Base-by-base conservation (phyloP, 1,140 invertebrate genomes). In the Littorina saxatilis region DNA sequence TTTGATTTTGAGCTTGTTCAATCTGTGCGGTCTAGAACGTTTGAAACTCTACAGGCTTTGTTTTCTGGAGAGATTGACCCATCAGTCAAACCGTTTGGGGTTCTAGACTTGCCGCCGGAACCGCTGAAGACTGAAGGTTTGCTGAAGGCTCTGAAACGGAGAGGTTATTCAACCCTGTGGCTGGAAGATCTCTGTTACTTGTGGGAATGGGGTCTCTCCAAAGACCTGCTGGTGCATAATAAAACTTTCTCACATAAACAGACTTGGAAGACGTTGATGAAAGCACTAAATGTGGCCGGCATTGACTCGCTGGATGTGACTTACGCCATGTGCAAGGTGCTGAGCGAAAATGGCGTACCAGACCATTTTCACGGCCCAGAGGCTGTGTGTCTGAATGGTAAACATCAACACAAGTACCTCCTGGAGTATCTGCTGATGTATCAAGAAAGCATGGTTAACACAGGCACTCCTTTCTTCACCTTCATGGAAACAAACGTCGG, bases 151-250 rank as follows among this genome's bases (percentile, higher is more conserved):
- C 87, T 89, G 55, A 88, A 87, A 72, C 50, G 85, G 15, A 61
- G 58, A 37, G 88, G 87, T 11, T 92, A 90, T 58, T 79, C 66
- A 52, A 92, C 88, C 39, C 82, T 91, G n/a, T 91, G 87, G 88
- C 75, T 91, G 35, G 91, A 92, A 73, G 91, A 92, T 83, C 70
- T 91, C 43, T 92, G 91, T 79, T 91, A 88, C 79, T 81, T 80
- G 11, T 91, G 90, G 90, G 90, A 91, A 81, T 91, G 91, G 91
- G 91, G 91, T 0, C 58, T 91, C 32, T 81, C 88, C 15, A 91
- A 90, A 79, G 91, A 91, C 79, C 83, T 92, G 37, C 83, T 85
- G 29, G 88, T 90, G 11, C 77, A 87, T 39, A 86, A 91, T 79
- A 86, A 86, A 75, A 83, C 55, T 23, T 58, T 88, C 27, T 52